These are phyloP conservation scores for Microchrysa polita DNA, from an alignment of 2,888 invertebrate species.

Conservation along the genomic window DNA sequence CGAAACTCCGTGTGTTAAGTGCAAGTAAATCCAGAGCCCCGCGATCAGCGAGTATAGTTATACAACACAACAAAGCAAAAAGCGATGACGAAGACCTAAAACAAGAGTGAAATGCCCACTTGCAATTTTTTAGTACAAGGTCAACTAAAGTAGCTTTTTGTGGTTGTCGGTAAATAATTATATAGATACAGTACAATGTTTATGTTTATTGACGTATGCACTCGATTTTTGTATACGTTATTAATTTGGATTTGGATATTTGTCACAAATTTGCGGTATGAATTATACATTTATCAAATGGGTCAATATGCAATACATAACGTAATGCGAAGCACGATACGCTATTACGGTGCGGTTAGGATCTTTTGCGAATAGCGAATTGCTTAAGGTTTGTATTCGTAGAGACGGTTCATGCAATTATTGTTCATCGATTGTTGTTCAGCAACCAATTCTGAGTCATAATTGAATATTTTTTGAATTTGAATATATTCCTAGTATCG, in stretches of 20 bases:
- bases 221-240: not conserved
- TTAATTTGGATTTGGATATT: not conserved
- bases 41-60: not conserved
- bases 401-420: no score
- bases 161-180: constrained; percentile 27
- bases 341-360: no score
- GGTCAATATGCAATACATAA: not conserved
- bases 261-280: constrained; percentile 13
- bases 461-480: no score
- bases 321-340: no score
- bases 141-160: constrained; percentile 29
- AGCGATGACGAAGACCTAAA: not conserved
- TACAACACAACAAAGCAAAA: not conserved
- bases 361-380: no score
- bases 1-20: not conserved
- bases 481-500: no score
- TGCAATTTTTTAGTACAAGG: constrained; percentile 38
- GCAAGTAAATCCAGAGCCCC: not conserved
- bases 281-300: constrained; percentile 1
- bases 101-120: constrained; percentile 19
- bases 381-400: no score
- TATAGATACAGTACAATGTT: no score
- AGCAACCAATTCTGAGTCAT: no score
- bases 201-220: constrained; percentile 13
- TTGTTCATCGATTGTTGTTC: no score